A percentile compares a stretch with the other conserved stretches of the same genome.
Conservation (phyloP, 1,140 invertebrate species). For the Drosophila pruinosa region DNA sequence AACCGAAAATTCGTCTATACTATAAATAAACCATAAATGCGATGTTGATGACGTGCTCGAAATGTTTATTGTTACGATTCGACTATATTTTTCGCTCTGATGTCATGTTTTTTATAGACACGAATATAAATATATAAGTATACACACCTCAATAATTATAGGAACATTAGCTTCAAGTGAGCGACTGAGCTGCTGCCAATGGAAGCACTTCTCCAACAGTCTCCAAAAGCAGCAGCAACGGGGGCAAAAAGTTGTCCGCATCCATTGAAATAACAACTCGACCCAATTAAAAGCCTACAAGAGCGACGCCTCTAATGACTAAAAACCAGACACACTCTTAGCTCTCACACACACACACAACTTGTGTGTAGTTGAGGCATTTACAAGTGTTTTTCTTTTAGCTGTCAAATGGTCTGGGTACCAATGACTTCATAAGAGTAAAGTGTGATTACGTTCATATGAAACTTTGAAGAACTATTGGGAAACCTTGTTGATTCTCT, state of each 20-base stretch:
- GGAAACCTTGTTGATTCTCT: not conserved
- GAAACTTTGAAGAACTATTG: not conserved
- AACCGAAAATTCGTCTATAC: constrained; percentile 27
- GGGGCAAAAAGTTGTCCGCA: constrained; percentile 28
- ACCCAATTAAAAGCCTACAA: constrained; percentile 53
- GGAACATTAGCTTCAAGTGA: constrained; percentile 17
- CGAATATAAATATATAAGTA: not conserved
- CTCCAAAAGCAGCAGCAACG: constrained; percentile 24
- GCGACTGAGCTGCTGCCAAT: not conserved
- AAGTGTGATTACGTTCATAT: constrained; percentile 11
- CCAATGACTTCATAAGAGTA: constrained; percentile 37
- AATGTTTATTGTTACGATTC: constrained; percentile 15
- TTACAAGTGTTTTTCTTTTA: constrained; percentile 32
- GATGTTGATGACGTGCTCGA: constrained; percentile 33
- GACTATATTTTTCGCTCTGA: constrained; percentile 14
- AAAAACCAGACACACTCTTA: constrained; percentile 25
- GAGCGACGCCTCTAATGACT: constrained; percentile 32
- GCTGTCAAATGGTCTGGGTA: constrained; percentile 9
- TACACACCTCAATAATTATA: constrained; percentile 62
- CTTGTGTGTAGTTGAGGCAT: constrained; percentile 21
- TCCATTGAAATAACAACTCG: constrained; percentile 45
- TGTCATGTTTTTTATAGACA: constrained; percentile 30
- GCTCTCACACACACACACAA: constrained; percentile 3
- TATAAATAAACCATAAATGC: constrained; percentile 53
- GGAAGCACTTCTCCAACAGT: constrained; percentile 37